Conservation (phyloP, 2,888 invertebrate species). For the Acleris cristana region DNA sequence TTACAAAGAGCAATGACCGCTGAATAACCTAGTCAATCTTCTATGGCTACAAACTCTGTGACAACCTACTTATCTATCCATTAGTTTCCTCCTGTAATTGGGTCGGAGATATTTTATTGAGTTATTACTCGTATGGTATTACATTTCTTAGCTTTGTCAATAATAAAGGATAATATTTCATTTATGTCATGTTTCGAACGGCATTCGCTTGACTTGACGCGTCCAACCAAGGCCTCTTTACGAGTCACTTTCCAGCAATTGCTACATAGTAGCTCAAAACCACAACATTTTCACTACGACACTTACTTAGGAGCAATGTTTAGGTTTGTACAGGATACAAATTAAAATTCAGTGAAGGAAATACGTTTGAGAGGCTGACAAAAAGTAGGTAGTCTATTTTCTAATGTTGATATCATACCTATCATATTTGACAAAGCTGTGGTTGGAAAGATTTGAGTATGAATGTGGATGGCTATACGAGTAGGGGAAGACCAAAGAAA, state of each 20-base stretch:
- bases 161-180: not conserved
- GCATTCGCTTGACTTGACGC: conserved; percentile 21
- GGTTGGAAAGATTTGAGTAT: too few species aligned
- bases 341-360: too few species aligned
- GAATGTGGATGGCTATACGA: too few species aligned
- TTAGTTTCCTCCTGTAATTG: too few species aligned
- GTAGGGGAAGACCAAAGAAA: too few species aligned
- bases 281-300: not conserved
- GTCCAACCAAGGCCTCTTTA: conserved; percentile 14
- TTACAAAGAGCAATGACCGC: conserved; percentile 56
- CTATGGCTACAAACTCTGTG: not conserved
- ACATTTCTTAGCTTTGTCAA: not conserved
- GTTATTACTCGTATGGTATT: too few species aligned
- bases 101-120: too few species aligned
- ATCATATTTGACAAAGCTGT: too few species aligned
- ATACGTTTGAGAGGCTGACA: too few species aligned
- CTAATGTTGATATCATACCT: too few species aligned
- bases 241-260: conserved; percentile 21
- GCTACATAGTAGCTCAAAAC: conserved; percentile 15
- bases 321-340: not conserved
- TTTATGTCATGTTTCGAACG: conserved; percentile 15
- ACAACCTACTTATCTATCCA: conserved; percentile 3
- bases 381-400: too few species aligned
- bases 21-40: conserved; percentile 42
- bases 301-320: not conserved